Evolutionary conservation across 92 coral and sea anemone genomes (phyloP), one percentile per base, ranked within the genome.

Genomic region (Epizoanthus ramosus): DNA sequence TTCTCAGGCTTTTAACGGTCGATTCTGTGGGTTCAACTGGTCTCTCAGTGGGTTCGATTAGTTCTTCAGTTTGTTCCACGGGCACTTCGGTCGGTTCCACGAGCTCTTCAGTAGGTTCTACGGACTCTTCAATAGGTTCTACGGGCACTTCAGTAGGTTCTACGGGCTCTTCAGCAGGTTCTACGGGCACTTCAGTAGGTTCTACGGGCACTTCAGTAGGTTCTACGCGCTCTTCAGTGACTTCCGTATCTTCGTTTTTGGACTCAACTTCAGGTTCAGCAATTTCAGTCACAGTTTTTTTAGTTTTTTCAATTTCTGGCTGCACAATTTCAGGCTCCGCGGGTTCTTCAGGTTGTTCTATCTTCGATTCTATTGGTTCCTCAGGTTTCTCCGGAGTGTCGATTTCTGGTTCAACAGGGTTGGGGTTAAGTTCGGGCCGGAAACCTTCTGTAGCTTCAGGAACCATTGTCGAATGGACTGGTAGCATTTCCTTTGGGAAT

Each of bases 211-310:
- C 45, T 23, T 67, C 72, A 28, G 43, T 28, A 9, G 72, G 43
- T 12, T 4, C 31, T 16, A 21, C 33, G 28, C 41, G 69, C 33
- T 25, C 35, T 63, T 63, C 68, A 63, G 68, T 63, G 13, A 41
- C 41, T 25, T 33, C 70, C 33, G 8, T 9, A 16, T 16, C 33
- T 10, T 39, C 72, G 10, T 33, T n/a, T 12, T 25, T 15, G 6
- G 70, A 57, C 43, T 77, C 82, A 8, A 35, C 19, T 57, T 75
- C 57, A 45, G 81, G 68, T 31, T 75, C 80, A 17, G 21, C 63
- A 24, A 73, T 35, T 9, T 54, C 45, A 28, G 54, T 16, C 1
- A 73, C 79, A 15, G 64, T 39, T 22, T 25, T 54, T 25, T 23
- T n/a, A 21, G 63, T 4, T 12, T 8, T 22, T 15, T 52, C 63